Evolutionary conservation across 2,797 vertebrate genomes (phyloP).

Genomic region (Syngnathus acus): DNA sequence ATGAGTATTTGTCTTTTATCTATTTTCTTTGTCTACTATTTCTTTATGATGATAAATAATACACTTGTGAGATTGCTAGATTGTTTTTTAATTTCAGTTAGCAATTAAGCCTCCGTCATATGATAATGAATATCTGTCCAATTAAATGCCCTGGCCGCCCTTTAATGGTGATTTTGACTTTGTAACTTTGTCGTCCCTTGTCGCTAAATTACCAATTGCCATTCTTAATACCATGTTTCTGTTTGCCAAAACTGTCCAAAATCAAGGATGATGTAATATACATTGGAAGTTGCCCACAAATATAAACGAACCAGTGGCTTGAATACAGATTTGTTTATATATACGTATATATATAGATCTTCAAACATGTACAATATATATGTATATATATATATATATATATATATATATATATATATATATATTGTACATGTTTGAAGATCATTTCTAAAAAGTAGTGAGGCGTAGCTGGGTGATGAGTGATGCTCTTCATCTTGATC

Average conservation of each 20-base stretch:
- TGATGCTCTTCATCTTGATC: no score
- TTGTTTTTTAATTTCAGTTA: not conserved
- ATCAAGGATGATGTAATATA: not conserved
- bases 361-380: no score
- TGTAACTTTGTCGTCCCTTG: not conserved
- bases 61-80: not conserved
- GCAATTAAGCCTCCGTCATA: not conserved
- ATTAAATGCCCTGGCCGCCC: not conserved
- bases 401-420: no score
- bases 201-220: not conserved
- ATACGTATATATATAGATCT: no score
- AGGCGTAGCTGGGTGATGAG: no score
- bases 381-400: no score
- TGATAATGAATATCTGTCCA: not conserved
- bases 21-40: conserved; percentile 15
- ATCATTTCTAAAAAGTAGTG: no score
- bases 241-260: not conserved
- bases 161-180: not conserved
- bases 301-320: not conserved
- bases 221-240: not conserved
- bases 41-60: not conserved
- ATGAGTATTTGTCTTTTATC: conserved; percentile 25
- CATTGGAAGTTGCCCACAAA: no score
- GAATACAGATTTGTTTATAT: not conserved
- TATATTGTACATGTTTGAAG: no score